Conservation (phyloP, 2,888 invertebrate genomes). For the Philaethria dido region DNA sequence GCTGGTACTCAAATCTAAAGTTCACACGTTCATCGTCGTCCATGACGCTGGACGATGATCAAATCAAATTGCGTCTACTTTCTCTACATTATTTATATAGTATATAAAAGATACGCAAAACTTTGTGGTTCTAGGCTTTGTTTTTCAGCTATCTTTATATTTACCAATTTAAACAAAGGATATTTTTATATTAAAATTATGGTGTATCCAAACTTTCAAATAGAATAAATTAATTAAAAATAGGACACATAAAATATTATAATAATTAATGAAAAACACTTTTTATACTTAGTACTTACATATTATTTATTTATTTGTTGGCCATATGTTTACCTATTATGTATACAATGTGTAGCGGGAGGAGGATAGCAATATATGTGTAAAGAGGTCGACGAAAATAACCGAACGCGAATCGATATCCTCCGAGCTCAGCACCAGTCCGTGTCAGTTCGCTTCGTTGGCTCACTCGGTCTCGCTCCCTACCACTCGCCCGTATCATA, state of each 20-base stretch:
- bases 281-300: too few relatives aligned
- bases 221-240: too few relatives aligned
- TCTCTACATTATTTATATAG: background rate
- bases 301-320: background rate
- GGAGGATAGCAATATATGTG: slow-evolving; percentile 39
- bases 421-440: slow-evolving; percentile 58
- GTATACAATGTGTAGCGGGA: slow-evolving; percentile 13
- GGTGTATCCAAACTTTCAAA: too few relatives aligned
- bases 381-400: slow-evolving; percentile 69
- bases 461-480: slow-evolving; percentile 37
- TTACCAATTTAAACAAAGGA: too few relatives aligned
- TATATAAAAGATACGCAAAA: background rate
- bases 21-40: background rate
- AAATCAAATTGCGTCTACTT: background rate
- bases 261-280: too few relatives aligned
- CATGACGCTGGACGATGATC: background rate
- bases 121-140: too few relatives aligned
- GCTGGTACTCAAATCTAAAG: background rate
- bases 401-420: slow-evolving; percentile 77
- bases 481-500: slow-evolving; percentile 29
- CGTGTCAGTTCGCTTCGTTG: slow-evolving; percentile 35
- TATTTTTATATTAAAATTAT: too few relatives aligned
- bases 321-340: background rate
- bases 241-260: too few relatives aligned
- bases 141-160: too few relatives aligned